Conservation (phyloP, 2,888 invertebrate genomes). For the Macrosiphum euphorbiae region DNA sequence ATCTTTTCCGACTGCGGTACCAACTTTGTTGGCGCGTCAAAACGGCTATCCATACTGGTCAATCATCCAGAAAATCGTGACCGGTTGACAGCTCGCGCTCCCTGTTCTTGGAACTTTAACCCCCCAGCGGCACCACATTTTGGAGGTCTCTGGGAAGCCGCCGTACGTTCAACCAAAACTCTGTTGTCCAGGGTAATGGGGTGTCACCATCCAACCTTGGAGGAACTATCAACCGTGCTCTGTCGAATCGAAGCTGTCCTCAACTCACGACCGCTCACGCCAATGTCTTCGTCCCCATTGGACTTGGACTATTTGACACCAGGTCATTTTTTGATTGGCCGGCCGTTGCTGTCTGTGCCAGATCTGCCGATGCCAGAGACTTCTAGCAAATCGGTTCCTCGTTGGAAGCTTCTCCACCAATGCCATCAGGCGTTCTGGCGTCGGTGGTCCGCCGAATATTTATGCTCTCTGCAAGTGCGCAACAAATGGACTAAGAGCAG, state of each 20-base stretch:
- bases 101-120: no score
- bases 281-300: neutral
- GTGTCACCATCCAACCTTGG: neutral
- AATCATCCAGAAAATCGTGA: no score
- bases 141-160: no score
- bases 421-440: no score
- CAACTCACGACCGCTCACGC: conserved; percentile 66
- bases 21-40: no score
- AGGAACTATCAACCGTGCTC: neutral
- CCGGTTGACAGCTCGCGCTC: no score
- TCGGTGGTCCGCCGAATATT: no score
- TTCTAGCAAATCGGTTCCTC: neutral
- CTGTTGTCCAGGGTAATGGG: neutral
- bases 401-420: neutral
- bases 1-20: no score
- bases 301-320: neutral
- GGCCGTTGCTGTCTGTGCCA: neutral
- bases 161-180: neutral
- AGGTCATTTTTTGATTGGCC: neutral
- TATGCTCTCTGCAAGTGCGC: no score
- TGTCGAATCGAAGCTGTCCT: neutral
- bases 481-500: no score
- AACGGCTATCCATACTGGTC: no score
- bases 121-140: no score
- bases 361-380: neutral